These are phyloP conservation scores for Pyxicephalus adspersus DNA, from an alignment of 2,113 vertebrate genomes.

Conservation along the genomic window DNA sequence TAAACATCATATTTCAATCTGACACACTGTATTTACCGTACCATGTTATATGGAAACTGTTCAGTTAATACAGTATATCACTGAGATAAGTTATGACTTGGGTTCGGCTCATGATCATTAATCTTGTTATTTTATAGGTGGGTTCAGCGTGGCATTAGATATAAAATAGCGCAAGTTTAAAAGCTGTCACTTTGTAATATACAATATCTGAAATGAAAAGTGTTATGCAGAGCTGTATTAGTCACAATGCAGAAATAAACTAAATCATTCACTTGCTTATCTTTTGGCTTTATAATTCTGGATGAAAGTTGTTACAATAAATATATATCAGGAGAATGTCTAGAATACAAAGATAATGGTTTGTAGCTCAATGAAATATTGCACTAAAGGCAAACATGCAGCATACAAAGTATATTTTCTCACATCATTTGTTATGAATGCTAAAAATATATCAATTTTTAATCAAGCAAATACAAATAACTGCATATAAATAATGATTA, in stretches of 20 bases:
- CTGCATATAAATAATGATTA: no score
- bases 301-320: not conserved
- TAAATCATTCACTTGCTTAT: conserved; percentile 1
- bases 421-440: no score
- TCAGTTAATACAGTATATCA: conserved; percentile 16
- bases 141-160: not conserved
- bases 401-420: no score
- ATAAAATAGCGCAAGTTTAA: not conserved
- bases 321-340: no score
- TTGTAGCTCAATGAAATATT: no score
- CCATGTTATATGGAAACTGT: conserved; percentile 1
- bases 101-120: not conserved
- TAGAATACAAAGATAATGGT: no score
- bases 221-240: not conserved
- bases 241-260: not conserved
- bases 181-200: not conserved
- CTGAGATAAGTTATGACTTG: not conserved
- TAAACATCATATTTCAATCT: conserved; percentile 15
- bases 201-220: not conserved
- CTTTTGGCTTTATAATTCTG: not conserved
- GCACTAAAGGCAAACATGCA: no score
- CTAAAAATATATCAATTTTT: no score
- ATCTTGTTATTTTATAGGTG: not conserved
- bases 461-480: no score
- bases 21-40: not conserved